phyloP scores from a whole-genome alignment of 2,888 invertebrate genomes.

The Ametastegia equiseti region DNA sequence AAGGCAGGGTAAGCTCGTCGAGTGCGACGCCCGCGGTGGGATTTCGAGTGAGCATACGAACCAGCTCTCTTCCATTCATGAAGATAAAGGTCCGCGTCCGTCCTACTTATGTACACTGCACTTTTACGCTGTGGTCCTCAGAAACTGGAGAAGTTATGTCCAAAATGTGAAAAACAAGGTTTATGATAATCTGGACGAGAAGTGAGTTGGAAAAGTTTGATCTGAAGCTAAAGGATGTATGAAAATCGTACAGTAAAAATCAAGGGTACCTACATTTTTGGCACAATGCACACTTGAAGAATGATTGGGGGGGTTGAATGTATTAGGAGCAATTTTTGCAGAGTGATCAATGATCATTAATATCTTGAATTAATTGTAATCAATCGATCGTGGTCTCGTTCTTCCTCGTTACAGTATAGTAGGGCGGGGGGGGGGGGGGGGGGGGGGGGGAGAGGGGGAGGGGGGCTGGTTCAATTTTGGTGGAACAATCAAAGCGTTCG shows the following conservation, averaged over 20 bases:
- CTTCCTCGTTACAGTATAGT: not conserved
- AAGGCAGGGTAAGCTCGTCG: constrained; percentile 51
- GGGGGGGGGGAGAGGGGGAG: too few relatives aligned
- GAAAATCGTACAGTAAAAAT: not conserved
- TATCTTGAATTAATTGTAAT: constrained; percentile 5
- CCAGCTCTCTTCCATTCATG: constrained; percentile 57
- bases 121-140: not conserved
- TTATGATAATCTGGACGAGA: not conserved
- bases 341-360: constrained; percentile 9
- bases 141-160: constrained; percentile 64
- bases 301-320: not conserved
- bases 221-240: not conserved
- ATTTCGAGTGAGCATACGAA: constrained; percentile 62
- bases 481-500: constrained; percentile 11
- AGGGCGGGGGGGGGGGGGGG: too few relatives aligned
- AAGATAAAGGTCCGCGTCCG: constrained; percentile 71
- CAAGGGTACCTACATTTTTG: not conserved
- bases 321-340: not conserved
- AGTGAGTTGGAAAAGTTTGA: not conserved
- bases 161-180: constrained; percentile 19
- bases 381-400: not conserved
- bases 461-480: not conserved
- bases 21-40: constrained; percentile 71
- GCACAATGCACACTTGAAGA: not conserved
- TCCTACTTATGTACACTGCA: constrained; percentile 45